Base-by-base conservation (phyloP, 64 coral and sea anemone genomes). In the Dendrophyllia cribrosa region DNA sequence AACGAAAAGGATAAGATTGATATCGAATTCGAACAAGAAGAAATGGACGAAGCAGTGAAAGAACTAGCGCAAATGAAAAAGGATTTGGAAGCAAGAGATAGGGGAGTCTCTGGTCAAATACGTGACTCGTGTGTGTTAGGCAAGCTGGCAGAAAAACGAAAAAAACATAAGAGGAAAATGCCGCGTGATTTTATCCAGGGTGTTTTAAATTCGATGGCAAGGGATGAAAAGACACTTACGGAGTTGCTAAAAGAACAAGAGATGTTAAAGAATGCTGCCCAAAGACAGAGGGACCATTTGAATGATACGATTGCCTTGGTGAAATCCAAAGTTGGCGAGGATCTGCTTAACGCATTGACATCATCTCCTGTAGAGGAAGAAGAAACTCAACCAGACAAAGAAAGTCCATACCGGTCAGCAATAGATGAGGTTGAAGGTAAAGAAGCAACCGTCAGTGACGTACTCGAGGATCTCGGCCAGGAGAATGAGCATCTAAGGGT, bases 21-120 rank as follows among this genome's bases (percentile, higher is more conserved):
- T 50, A 23, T 97, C 11, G 83, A 87, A 78, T 60, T 91, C 14
- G 91, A 94, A 91, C 72, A 79, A 49, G 92, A 97, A 22, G 95
- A 91, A 82, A 71, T 97, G 11, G 59, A 91, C 64, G 81, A 94
- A 71, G 59, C 74, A 43, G 71, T 94, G 44, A 22, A 21, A 17
- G 83, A 93, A 6, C 86, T 97, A 19, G 51, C 5, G 13, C 82
- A 91, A 56, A 47, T 21, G 51, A 89, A 51, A 51, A 10, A 72
- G 7, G 44, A 87, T 13, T 67, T 97, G 15, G 82, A 94, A 46
- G 43, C 82, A 68, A 58, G 73, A 56, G 50, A 62, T 9, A 81
- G 50, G 62, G 82, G 83, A 4, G 26, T 97, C 15, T 66, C 72
- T 47, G 17, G 80, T 12, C 49, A 52, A 70, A 94, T 97, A 56